Percentiles rank a stretch among this genome's conserved stretches.
phyloP scores from a whole-genome alignment of 2,888 invertebrate species.

The Acleris sparsana region DNA sequence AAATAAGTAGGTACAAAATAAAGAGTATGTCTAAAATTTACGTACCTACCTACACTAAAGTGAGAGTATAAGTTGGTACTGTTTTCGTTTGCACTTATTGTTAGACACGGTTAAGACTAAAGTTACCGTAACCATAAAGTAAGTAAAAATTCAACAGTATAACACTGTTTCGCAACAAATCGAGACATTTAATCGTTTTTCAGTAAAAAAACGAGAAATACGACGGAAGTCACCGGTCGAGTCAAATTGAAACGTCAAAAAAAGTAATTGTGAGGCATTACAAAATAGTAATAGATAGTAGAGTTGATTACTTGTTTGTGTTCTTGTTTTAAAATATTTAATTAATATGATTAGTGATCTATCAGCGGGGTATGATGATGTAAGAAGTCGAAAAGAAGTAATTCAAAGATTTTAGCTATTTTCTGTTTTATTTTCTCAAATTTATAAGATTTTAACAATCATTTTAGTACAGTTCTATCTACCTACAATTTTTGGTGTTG shows the following conservation, averaged over 20 bases:
- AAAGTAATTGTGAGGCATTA: conserved; percentile 27
- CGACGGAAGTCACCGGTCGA: conserved; percentile 12
- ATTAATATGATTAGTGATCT: conserved; percentile 10
- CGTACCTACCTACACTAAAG: no score
- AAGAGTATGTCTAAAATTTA: no score
- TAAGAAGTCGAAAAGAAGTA: no score
- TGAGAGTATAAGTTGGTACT: not conserved
- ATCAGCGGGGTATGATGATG: conserved; percentile 4
- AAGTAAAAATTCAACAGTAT: conserved; percentile 9
- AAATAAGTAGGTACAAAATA: no score
- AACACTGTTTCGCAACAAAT: conserved; percentile 33
- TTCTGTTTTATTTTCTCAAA: no score
- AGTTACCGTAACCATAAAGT: conserved; percentile 20
- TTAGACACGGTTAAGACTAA: conserved; percentile 24
- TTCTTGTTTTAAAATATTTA: conserved; percentile 6
- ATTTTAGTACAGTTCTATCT: no score
- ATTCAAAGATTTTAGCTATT: no score
- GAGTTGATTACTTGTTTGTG: conserved; percentile 18
- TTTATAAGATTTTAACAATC: no score
- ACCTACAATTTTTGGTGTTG: no score
- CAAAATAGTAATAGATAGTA: conserved; percentile 5
- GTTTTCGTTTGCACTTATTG: conserved; percentile 23
- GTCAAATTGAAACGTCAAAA: conserved; percentile 25
- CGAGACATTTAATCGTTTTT: conserved; percentile 29
- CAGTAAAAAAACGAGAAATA: conserved; percentile 15